Evolutionary conservation across 2,113 vertebrate species (phyloP).

Genomic region (Passer montanus): DNA sequence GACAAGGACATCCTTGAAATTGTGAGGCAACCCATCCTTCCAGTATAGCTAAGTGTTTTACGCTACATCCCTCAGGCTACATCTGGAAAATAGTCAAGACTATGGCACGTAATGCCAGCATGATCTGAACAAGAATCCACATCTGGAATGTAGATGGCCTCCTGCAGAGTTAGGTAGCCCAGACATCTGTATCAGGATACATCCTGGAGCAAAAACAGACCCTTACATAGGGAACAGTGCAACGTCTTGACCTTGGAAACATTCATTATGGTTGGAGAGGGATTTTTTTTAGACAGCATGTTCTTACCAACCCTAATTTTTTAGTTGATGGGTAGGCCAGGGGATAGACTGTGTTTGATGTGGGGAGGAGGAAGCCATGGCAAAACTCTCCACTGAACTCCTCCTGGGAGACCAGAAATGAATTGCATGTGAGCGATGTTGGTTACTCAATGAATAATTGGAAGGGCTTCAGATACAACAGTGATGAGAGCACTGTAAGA

Average conservation of each 20-base stretch:
- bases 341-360: slow-evolving; percentile 31
- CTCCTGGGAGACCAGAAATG: slow-evolving; percentile 23
- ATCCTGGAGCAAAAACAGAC: not conserved
- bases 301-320: slow-evolving; percentile 22
- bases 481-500: slow-evolving; percentile 39
- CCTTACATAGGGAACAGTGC: not conserved
- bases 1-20: not conserved
- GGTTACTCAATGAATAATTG: slow-evolving; percentile 17
- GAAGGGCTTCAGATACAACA: slow-evolving; percentile 23
- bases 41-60: not conserved
- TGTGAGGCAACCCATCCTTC: not conserved
- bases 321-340: slow-evolving; percentile 5
- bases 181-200: slow-evolving; percentile 51
- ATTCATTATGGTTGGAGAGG: not conserved
- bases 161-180: slow-evolving; percentile 46
- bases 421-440: slow-evolving; percentile 11
- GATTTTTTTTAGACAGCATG: not conserved
- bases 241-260: slow-evolving; percentile 23
- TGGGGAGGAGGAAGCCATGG: not conserved
- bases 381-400: slow-evolving; percentile 2
- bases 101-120: not conserved
- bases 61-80: not conserved
- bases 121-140: not conserved
- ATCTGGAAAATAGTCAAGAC: not conserved
- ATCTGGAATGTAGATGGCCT: slow-evolving; percentile 54